Evolutionary conservation across 2,113 vertebrate genomes (phyloP), one percentile per base, ranked within the genome.

Genomic region (Pao palembangensis): DNA sequence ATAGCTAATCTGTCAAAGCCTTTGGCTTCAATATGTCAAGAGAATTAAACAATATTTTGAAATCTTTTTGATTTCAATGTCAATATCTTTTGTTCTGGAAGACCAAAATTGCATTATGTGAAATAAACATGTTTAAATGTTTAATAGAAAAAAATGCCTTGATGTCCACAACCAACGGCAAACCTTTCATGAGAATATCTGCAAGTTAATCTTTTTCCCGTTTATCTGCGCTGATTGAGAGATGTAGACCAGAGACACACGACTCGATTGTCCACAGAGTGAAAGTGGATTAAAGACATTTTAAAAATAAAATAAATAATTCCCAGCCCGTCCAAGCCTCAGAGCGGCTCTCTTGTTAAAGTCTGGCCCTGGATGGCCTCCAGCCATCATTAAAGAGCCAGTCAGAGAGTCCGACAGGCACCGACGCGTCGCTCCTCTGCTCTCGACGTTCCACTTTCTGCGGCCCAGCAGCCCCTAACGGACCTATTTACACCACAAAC

Each of bases 371-470:
- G 56, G 52, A 57, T 81, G 79, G 85, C 86, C 85, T 85, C 69
- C 74, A 86, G 90, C 82, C 81, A 83, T 87, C 85, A 87, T 87
- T 89, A 90, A 79, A 86, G 61, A 63, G 62, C 71, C 64, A 86
- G 77, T 68, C 74, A 38, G 42, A 63, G 76, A 81, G 79, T 56
- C 68, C 31, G 49, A 57, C 75, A 81, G 54, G 54, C 76, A 67
- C 64, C 64, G 75, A 87, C 61, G 78, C 83, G 86, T 80, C 81
- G 69, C 76, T 77, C 76, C 78, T 73, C 73, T 58, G 55, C 70
- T 71, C 73, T 53, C 51, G 67, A 78, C 41, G 50, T 60, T 78
- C 64, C 70, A 58, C 75, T 78, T 75, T 70, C 75, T 78, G 67
- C 80, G 65, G 76, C 67, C 78, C 76, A 80, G 74, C 61, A 68